Evolutionary conservation across 2,113 vertebrate species (phyloP).

Genomic region (Carassius auratus): DNA sequence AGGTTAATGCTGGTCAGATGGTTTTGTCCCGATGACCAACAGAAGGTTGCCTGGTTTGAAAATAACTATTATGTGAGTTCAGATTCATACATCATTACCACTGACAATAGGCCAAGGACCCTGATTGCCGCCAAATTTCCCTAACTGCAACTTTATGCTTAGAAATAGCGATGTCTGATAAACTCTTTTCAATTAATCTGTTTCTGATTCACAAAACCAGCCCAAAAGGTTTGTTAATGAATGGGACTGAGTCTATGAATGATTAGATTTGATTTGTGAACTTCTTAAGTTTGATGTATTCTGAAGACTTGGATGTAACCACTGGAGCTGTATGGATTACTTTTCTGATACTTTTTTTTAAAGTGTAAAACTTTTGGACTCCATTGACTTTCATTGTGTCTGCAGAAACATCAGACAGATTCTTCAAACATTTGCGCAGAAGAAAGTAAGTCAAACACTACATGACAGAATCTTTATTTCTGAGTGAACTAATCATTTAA

Average conservation of each 20-base stretch:
- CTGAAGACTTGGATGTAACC: background rate
- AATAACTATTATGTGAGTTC: background rate
- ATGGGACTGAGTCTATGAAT: background rate
- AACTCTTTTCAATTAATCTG: background rate
- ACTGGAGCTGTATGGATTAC: background rate
- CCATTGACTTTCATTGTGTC: background rate
- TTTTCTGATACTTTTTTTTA: background rate
- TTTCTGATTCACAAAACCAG: background rate
- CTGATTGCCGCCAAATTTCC: background rate
- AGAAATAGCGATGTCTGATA: background rate
- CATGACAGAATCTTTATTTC: background rate
- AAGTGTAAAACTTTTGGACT: too few species aligned
- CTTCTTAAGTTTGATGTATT: background rate
- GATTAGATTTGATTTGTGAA: background rate
- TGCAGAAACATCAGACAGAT: background rate
- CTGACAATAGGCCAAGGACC: background rate
- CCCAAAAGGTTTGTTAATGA: background rate
- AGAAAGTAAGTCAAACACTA: background rate
- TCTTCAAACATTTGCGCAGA: background rate
- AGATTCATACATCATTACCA: background rate
- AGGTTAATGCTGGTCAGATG: background rate
- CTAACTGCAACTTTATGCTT: background rate
- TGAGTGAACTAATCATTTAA: background rate
- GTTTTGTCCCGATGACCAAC: background rate
- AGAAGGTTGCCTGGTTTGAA: background rate